These are phyloP conservation scores for Ochropleura plecta DNA, from an alignment of 2,888 invertebrate genomes.

Conservation along the genomic window DNA sequence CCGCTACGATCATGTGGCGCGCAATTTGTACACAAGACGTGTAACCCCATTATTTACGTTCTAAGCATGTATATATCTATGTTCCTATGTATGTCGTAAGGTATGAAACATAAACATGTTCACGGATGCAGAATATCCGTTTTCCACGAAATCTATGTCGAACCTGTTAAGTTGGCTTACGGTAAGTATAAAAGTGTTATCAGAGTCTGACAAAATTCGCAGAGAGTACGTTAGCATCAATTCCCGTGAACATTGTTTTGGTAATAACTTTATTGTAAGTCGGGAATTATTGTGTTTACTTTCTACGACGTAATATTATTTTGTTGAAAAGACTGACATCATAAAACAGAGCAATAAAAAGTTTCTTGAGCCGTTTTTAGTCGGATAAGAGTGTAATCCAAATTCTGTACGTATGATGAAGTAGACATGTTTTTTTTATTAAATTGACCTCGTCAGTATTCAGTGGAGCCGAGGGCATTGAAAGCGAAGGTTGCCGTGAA, in stretches of 20 bases:
- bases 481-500: constrained; percentile 76
- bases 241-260: constrained; percentile 26
- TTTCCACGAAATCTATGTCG: constrained; percentile 7
- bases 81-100: constrained; percentile 5
- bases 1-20: constrained; percentile 47
- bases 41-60: constrained; percentile 43
- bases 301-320: constrained; percentile 42
- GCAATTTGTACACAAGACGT: constrained; percentile 35
- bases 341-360: constrained; percentile 51
- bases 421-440: constrained; percentile 65
- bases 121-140: constrained; percentile 1
- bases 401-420: constrained; percentile 62
- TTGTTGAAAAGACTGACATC: constrained; percentile 34
- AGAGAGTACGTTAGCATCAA: constrained; percentile 13
- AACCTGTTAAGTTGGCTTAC: constrained; percentile 23
- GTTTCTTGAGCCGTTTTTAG: constrained; percentile 53
- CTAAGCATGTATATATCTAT: constrained; percentile 23
- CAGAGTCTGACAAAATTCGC: constrained; percentile 17
- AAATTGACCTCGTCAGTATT: constrained; percentile 70
- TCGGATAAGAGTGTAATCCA: constrained; percentile 46
- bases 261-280: constrained; percentile 46
- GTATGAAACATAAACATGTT: constrained; percentile 18
- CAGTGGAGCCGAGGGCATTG: constrained; percentile 71
- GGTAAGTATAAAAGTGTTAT: constrained; percentile 27
- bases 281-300: constrained; percentile 44